These are phyloP conservation scores for Champsocephalus esox DNA, from an alignment of 2,797 vertebrate species.

Conservation along the genomic window DNA sequence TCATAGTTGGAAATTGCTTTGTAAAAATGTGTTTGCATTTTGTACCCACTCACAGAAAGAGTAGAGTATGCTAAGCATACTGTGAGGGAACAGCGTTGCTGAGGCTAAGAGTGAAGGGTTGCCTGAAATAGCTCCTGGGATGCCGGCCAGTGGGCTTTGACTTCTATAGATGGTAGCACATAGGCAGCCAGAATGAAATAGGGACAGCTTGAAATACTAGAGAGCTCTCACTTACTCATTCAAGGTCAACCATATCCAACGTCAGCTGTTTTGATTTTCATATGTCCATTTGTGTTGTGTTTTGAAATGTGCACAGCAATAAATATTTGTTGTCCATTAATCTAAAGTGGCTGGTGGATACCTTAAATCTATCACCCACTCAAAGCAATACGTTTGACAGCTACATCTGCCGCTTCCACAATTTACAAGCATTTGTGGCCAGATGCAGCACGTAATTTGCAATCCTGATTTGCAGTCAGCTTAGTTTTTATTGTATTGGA, in stretches of 20 bases:
- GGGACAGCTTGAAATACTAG: slow-evolving; percentile 91
- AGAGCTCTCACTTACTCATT: slow-evolving; percentile 87
- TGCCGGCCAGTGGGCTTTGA: slow-evolving; percentile 87
- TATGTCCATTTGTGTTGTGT: slow-evolving; percentile 46
- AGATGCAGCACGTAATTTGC: slow-evolving; percentile 7
- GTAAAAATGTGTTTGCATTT: slow-evolving; percentile 17
- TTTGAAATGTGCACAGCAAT: background rate
- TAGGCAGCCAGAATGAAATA: slow-evolving; percentile 89
- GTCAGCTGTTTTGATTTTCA: slow-evolving; percentile 86
- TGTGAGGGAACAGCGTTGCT: slow-evolving; percentile 66
- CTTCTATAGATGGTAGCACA: slow-evolving; percentile 99
- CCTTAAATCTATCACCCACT: slow-evolving; percentile 29
- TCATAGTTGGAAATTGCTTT: background rate
- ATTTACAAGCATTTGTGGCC: slow-evolving; percentile 44
- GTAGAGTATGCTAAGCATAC: slow-evolving; percentile 83
- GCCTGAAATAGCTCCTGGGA: slow-evolving; percentile 94
- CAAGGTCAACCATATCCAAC: slow-evolving; percentile 93
- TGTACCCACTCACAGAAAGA: slow-evolving; percentile 77
- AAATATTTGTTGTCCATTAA: background rate
- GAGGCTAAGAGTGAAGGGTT: slow-evolving; percentile 72
- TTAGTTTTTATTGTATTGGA: background rate
- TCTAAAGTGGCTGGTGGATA: slow-evolving; percentile 2
- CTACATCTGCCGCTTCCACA: slow-evolving; percentile 17
- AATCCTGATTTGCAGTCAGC: slow-evolving; percentile 31
- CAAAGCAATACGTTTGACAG: slow-evolving; percentile 42